Evolutionary conservation across 2,888 invertebrate species (phyloP), one percentile per base, ranked within the genome.

Genomic region (Lithophane ornitopus): DNA sequence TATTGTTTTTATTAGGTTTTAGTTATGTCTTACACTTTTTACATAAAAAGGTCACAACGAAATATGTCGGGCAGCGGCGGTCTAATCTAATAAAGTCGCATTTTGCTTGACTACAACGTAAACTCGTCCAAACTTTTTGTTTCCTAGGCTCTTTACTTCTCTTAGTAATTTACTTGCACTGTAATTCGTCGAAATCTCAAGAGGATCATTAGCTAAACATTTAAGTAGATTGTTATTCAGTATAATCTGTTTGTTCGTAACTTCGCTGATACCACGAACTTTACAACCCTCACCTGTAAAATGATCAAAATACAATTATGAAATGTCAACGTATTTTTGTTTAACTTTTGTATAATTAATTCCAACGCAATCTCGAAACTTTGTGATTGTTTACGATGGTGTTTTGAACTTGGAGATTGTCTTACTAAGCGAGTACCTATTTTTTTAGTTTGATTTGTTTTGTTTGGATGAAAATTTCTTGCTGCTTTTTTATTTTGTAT

Each of bases 281-380:
- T 73, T 34, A 76, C 41, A 46, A 44, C 52, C 41, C 41, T 61
- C 54, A 79, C 78, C 74, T 86, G 71, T 34, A 78, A 67, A 74
- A 69, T 72, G 28, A 79, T 84, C 22, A 34, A 76, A 85, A 87
- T 80, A 83, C 74, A 86, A 85, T 88, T 83, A 83, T 41, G 58
- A 81, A 85, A 78, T 81, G 85, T 85, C 85, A 87, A 83, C 69
- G 70, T 83, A 76, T 85, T 88, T 89, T 81, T 72, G 63, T 72
- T 1, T 72, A 70, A 81, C 76, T 84, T 76, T 85, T 63, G 68
- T 82, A 74, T 88, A 89, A 89, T 90, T 82, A 85, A 82, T 84
- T 78, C 71, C 58, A 81, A 44, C 78, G 74, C 67, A 70, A 87
- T 82, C 78, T 76, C 28, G 67, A 85, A 89, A 87, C 76, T 88